A percentile compares a stretch with the other conserved stretches of the same genome.
Conservation (phyloP, 2,888 invertebrate species). For the Stenolophus ochropezus region DNA sequence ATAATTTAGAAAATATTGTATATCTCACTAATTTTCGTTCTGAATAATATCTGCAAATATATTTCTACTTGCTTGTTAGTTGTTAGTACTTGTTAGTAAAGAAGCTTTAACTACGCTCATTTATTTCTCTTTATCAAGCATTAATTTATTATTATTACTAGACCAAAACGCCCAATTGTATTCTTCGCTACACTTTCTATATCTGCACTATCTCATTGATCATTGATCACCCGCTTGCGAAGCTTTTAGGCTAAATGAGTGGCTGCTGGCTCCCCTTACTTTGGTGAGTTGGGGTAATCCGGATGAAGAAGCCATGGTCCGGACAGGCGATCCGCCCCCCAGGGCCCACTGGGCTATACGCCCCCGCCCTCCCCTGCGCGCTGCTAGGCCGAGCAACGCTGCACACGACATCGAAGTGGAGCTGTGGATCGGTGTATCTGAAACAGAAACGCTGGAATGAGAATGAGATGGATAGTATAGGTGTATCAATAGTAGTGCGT, state of each 20-base stretch:
- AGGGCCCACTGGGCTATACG: neutral
- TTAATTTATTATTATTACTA: too few relatives aligned
- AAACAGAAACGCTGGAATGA: neutral
- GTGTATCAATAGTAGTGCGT: too few relatives aligned
- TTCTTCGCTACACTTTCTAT: too few relatives aligned
- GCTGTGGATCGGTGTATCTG: neutral
- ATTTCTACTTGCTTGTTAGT: too few relatives aligned
- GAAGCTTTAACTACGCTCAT: too few relatives aligned
- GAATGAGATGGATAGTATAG: neutral
- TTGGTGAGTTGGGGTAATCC: slow-evolving; percentile 42
- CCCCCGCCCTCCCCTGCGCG: neutral
- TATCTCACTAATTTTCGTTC: too few relatives aligned
- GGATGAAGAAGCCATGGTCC: slow-evolving; percentile 9
- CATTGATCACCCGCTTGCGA: too few relatives aligned
- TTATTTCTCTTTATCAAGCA: too few relatives aligned
- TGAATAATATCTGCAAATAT: too few relatives aligned
- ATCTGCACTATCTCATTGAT: neutral
- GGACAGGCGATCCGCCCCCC: slow-evolving; percentile 22
- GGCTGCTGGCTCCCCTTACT: neutral
- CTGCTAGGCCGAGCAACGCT: neutral
- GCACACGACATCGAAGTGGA: neutral
- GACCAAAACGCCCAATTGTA: too few relatives aligned
- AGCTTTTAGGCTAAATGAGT: neutral
- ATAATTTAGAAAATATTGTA: too few relatives aligned
- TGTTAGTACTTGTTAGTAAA: too few relatives aligned